Base-by-base conservation (phyloP, 2,888 invertebrate genomes). In the Drosophila anomelani region DNA sequence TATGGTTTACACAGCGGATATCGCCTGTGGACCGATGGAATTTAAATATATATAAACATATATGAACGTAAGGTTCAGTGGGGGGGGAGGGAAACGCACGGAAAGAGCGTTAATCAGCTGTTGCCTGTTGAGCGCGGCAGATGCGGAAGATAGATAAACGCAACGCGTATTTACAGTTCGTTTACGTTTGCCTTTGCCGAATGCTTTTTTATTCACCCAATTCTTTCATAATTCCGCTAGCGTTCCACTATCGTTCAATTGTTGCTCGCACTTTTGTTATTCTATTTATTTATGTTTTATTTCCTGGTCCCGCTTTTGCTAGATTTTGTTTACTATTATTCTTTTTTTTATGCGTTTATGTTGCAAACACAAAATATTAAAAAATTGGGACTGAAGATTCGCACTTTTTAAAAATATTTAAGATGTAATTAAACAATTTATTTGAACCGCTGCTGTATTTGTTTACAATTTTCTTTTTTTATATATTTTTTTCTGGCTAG, bases 141-240 rank as follows among this genome's bases (percentile, higher is more conserved):
- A 64, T 43, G 44, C 17, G 41, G 41, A 54, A 64, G 73, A 44
- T 61, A 46, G 39, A 51, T 36, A 53, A 36, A 36, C 51, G 51
- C 51, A 53, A 10, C 51, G 69, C 57, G 70, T 71, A 62, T 62
- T 62, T 55, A 54, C 57, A 71, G 54, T 71, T 71, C 41, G 41
- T 39, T 44, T 53, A 36, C 53, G 26, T 44, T 43, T 20, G 44
- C 53, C 32, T 55, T 43, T 20, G 44, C 38, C 69, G 46, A 56
- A 32, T 53, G 55, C 29, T 44, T 57, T 66, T 78, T 66, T 78
- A 79, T 76, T 78, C 78, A 88, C 74, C 80, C 83, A 72, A 85
- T 79, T 77, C 74, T 75, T 73, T 82, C 82, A 83, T 83, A 82
- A 76, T 83, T 88, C 69, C 72, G 54, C 63, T 54, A 75, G 56